Base-by-base conservation (phyloP, 2,888 invertebrate genomes). In the Crioceris asparagi region DNA sequence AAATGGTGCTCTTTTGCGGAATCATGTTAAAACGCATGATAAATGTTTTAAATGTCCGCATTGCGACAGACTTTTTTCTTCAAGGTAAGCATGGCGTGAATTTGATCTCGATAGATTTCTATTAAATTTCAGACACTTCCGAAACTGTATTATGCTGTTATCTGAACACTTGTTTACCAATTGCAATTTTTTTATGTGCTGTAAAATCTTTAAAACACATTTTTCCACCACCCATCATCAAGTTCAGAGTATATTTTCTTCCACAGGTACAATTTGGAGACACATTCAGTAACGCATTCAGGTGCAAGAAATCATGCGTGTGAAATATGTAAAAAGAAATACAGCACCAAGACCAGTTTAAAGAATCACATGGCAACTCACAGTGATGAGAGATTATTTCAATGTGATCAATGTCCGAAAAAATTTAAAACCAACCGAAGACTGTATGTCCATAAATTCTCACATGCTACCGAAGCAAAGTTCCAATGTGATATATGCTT, bases 21-120 rank as follows among this genome's bases (percentile, higher is more conserved):
- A 70, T 0, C 71, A 72, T 35, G 63, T 67, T 38, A 55, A 66
- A 1, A 69, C 65, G 0, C 71, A 72, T 40, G 68, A 69, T 48
- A 65, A 59, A 27, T 70, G 68, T 1, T 55, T 57, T 39, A 55
- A 54, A 41, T 57, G 57, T 29, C 39, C 49, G 10, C 37, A 46
- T 38, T 57, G 57, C 31, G 44, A 46, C 36, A 51, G 47, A 44
- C 44, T 50, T 4, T 57, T 57, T 38, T 50, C 56, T 16, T 55
- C 54, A 11, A 48, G 56, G 51, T 51, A 41, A 41, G 35, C 17
- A 32, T 18, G 6, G n/a, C 17, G n/a, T 19, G 15, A n/a, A 17
- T 15, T 17, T 17, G 10, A 34, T 3, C n/a, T n/a, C n/a, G n/a
- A n/a, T n/a, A n/a, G n/a, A n/a, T n/a, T n/a, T n/a, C n/a, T n/a